phyloP scores from a whole-genome alignment of 2,113 vertebrate genomes.

The Lathamus discolor region DNA sequence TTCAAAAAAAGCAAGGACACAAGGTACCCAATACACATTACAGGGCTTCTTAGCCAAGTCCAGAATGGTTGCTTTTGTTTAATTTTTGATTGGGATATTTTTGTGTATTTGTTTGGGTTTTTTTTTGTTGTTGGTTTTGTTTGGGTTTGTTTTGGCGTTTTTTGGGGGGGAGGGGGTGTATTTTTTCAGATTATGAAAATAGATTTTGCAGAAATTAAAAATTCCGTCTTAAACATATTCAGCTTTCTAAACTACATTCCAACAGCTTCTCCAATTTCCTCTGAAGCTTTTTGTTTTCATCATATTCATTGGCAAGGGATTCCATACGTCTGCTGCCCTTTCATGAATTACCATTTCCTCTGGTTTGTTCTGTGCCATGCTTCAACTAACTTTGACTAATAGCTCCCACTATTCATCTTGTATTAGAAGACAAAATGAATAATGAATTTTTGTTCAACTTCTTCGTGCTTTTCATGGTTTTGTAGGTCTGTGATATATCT shows the following conservation, averaged over 20 bases:
- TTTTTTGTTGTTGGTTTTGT: rapidly evolving
- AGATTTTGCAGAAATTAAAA: neutral
- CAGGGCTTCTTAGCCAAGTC: neutral
- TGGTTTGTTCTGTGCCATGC: neutral
- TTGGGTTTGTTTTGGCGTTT: neutral
- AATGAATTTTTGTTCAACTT: neutral
- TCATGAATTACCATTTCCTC: neutral
- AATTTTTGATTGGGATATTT: neutral
- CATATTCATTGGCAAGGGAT: neutral
- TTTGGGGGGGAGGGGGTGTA: no score
- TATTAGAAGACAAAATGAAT: neutral
- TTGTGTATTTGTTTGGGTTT: neutral
- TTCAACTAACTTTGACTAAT: neutral
- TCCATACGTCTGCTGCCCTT: neutral
- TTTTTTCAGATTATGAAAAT: neutral
- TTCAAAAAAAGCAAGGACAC: neutral
- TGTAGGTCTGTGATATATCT: neutral
- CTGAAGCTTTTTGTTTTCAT: neutral
- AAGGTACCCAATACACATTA: neutral
- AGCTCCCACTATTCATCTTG: neutral
- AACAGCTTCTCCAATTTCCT: neutral
- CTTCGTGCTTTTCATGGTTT: neutral
- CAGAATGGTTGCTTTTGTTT: neutral
- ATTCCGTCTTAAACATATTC: neutral
- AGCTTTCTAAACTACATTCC: neutral